Base-by-base conservation (phyloP, 2,113 vertebrate species). In the Sarotherodon lohbergeri region DNA sequence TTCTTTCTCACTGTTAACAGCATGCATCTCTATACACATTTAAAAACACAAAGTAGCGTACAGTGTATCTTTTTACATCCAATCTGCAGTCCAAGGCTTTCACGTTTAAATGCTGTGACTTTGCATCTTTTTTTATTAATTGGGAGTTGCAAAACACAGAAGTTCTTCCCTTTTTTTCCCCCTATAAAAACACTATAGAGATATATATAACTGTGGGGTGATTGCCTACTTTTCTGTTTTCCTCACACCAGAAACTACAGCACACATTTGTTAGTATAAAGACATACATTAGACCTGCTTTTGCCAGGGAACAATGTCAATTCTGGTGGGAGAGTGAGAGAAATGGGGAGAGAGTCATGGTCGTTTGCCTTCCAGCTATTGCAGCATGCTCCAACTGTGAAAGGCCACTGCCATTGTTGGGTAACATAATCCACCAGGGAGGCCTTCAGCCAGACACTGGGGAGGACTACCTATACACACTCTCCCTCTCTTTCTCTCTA, bases 401-500 rank as follows among this genome's bases (percentile, higher is more conserved):
- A 95, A 95, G 93, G 93, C 90, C 90, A 88, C 73, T 85, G 90
- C 93, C 84, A 94, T 92, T 92, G 95, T 94, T 94, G 87, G 91
- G 94, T 92, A 94, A 95, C 94, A 92, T 91, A 94, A 95, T 95
- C 93, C 92, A 93, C 91, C 90, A 86, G 90, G 93, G 94, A 93
- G 92, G 94, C 91, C 86, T 93, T 90, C 80, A 55, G 93, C 93
- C 89, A 86, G 88, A 92, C 91, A 84, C 89, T 66, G 68, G 86
- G 81, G 88, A 85, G 83, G 89, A 86, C 87, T 87, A 88, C 93
- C 83, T 84, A 63, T 68, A 46, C 66, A 50, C 82, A 85, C 90
- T 73, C 83, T 81, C 52, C 55, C 48, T 76, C 48, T 36, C 76
- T 78, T 81, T 83, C 76, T 78, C 79, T 83, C 82, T 83, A 16